Conservation (phyloP, 2,888 invertebrate genomes). For the Gari tellinella region DNA sequence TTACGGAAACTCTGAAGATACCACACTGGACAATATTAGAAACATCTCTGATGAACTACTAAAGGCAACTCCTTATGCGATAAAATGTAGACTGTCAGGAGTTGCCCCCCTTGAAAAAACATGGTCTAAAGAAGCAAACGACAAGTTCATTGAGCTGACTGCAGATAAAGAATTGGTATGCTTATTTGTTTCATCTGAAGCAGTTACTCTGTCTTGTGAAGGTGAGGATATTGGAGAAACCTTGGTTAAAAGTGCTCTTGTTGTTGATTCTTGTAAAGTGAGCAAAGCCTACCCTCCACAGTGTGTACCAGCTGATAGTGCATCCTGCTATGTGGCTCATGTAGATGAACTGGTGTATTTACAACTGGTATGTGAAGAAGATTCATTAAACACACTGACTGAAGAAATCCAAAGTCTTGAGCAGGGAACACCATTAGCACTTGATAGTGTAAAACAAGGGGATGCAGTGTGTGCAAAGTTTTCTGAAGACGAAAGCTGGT, state of each 20-base stretch:
- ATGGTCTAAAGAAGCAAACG: slow-evolving; percentile 69
- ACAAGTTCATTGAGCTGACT: slow-evolving; percentile 65
- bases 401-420: slow-evolving; percentile 60
- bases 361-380: slow-evolving; percentile 63
- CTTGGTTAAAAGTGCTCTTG: slow-evolving; percentile 14
- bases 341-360: slow-evolving; percentile 69
- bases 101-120: slow-evolving; percentile 59
- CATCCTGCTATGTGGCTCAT: slow-evolving; percentile 60
- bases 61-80: slow-evolving; percentile 68
- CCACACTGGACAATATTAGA: slow-evolving; percentile 64
- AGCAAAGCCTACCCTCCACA: slow-evolving; percentile 33
- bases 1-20: slow-evolving; percentile 80
- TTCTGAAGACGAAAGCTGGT: slow-evolving; percentile 88
- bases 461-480: slow-evolving; percentile 85
- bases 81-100: slow-evolving; percentile 71
- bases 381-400: slow-evolving; percentile 50
- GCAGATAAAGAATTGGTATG: slow-evolving; percentile 67
- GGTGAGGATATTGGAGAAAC: slow-evolving; percentile 48
- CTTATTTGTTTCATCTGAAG: slow-evolving; percentile 49
- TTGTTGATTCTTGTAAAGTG: slow-evolving; percentile 4
- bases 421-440: slow-evolving; percentile 21
- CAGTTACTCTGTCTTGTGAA: slow-evolving; percentile 58
- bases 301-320: slow-evolving; percentile 39
- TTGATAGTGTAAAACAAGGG: slow-evolving; percentile 49
- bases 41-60: slow-evolving; percentile 67